Conservation (phyloP, 2,888 invertebrate genomes). For the Cheilosia scutellata region DNA sequence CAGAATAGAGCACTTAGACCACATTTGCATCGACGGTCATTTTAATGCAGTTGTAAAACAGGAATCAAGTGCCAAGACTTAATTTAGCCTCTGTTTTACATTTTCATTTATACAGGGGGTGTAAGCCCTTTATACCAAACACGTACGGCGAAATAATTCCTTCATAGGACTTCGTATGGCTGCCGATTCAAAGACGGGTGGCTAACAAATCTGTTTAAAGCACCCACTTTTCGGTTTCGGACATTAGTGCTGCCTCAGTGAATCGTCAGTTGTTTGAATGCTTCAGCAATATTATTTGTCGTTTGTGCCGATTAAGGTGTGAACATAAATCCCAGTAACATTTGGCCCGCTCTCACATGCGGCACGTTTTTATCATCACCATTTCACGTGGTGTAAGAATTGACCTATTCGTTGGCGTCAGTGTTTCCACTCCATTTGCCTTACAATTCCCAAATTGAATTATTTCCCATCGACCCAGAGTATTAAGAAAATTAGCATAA, state of each 20-base stretch:
- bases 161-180: not conserved
- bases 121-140: not conserved
- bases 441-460: slow-evolving; percentile 50
- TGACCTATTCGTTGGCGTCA: slow-evolving; percentile 34
- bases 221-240: slow-evolving; percentile 7
- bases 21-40: too few relatives aligned
- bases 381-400: slow-evolving; percentile 15
- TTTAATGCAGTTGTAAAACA: not conserved
- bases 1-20: too few relatives aligned
- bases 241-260: slow-evolving; percentile 5
- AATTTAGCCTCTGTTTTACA: not conserved
- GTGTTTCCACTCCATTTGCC: slow-evolving; percentile 61
- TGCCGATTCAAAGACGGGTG: not conserved
- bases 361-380: not conserved
- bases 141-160: not conserved
- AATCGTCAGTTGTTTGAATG: not conserved
- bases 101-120: not conserved
- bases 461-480: slow-evolving; percentile 37
- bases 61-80: not conserved
- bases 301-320: slow-evolving; percentile 3
- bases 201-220: not conserved
- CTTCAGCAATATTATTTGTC: not conserved
- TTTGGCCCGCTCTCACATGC: not conserved
- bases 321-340: slow-evolving; percentile 21
- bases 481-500: slow-evolving; percentile 62